These are phyloP conservation scores for Leptodirus hochenwartii DNA, from an alignment of 2,888 invertebrate genomes.

Conservation along the genomic window DNA sequence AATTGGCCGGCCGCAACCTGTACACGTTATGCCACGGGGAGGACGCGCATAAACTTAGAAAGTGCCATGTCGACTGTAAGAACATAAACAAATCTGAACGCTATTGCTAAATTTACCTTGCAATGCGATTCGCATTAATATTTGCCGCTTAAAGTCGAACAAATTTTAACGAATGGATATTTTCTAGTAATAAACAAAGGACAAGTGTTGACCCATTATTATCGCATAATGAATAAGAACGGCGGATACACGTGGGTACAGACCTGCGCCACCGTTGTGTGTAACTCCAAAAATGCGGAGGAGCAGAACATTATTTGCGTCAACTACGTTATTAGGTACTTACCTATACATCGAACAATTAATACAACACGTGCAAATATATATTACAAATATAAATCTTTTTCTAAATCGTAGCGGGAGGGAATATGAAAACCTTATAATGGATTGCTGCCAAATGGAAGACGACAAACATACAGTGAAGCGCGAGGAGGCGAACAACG, in stretches of 20 bases:
- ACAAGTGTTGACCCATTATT: constrained; percentile 91
- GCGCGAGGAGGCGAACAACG: constrained; percentile 61
- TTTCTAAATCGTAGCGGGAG: constrained; percentile 42
- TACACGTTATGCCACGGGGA: constrained; percentile 92
- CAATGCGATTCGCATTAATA: too few relatives aligned
- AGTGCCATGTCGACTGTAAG: constrained; percentile 93
- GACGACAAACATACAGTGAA: constrained; percentile 67
- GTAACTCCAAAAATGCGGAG: constrained; percentile 87
- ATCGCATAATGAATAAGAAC: constrained; percentile 87
- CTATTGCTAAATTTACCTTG: too few relatives aligned
- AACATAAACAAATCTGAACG: constrained; percentile 23
- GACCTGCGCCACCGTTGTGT: constrained; percentile 91
- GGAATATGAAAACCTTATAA: constrained; percentile 77
- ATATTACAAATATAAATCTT: too few relatives aligned
- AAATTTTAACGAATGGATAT: too few relatives aligned
- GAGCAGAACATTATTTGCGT: constrained; percentile 96
- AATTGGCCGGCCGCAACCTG: constrained; percentile 81
- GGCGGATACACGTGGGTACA: constrained; percentile 96
- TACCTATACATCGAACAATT: constrained; percentile 3
- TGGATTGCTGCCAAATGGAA: constrained; percentile 88
- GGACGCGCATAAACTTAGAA: constrained; percentile 83
- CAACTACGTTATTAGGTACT: constrained; percentile 88
- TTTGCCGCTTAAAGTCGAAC: too few relatives aligned
- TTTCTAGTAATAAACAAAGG: constrained; percentile 89
- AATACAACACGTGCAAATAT: too few relatives aligned